Evolutionary conservation across 2,888 invertebrate species (phyloP).

Genomic region (Coremacera marginata): DNA sequence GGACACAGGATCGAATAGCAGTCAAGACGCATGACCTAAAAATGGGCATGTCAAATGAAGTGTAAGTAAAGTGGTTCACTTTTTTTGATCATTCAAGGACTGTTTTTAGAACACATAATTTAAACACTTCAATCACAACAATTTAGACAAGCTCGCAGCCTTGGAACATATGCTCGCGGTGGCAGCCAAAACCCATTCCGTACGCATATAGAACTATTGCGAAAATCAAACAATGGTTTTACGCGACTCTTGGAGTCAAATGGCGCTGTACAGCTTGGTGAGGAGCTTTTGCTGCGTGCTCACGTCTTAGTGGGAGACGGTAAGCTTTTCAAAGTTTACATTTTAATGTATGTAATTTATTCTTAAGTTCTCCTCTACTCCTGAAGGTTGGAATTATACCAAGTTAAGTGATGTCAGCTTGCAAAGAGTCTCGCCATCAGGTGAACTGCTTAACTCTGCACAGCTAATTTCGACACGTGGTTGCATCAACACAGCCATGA

Average conservation of each 20-base stretch:
- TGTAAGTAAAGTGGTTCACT: conserved; percentile 58
- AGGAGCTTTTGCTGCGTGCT: conserved; percentile 72
- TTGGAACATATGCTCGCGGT: conserved; percentile 70
- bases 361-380: neutral
- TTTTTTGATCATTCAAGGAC: too few relatives aligned
- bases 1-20: conserved; percentile 71
- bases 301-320: conserved; percentile 73
- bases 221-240: conserved; percentile 70
- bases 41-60: conserved; percentile 68
- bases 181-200: conserved; percentile 72
- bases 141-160: conserved; percentile 63
- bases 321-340: conserved; percentile 54
- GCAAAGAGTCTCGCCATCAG: conserved; percentile 62
- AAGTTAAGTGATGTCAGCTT: conserved; percentile 72
- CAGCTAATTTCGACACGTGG: conserved; percentile 69
- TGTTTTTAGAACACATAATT: neutral
- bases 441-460: conserved; percentile 64
- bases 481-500: conserved; percentile 70
- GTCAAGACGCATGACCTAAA: conserved; percentile 70
- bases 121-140: neutral
- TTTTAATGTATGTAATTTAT: neutral
- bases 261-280: conserved; percentile 73
- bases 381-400: conserved; percentile 70
- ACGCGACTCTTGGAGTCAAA: conserved; percentile 71
- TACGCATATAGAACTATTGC: conserved; percentile 71